Conservation (phyloP, 2,797 vertebrate species). For the Gambusia yucatana region DNA sequence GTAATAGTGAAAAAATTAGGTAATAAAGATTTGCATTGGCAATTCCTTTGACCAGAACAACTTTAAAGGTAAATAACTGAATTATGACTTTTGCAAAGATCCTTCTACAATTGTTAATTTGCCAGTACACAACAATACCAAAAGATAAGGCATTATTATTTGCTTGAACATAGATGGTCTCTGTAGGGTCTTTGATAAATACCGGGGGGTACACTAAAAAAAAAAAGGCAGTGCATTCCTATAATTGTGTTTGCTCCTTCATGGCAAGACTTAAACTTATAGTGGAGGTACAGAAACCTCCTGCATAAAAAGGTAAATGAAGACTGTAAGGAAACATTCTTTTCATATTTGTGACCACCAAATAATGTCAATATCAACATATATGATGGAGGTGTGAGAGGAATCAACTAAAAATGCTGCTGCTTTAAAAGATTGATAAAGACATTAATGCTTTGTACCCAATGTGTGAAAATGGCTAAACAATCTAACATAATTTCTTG, state of each 20-base stretch:
- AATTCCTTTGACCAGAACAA: neutral
- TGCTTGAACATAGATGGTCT: neutral
- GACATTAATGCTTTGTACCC: constrained; percentile 1
- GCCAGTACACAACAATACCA: neutral
- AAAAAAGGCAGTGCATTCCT: neutral
- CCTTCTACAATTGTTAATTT: neutral
- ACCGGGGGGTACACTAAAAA: neutral
- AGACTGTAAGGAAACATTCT: neutral
- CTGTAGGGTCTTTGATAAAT: neutral
- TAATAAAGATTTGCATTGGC: neutral
- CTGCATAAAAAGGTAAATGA: neutral
- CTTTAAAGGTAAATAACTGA: neutral
- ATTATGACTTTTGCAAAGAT: neutral
- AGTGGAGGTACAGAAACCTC: neutral
- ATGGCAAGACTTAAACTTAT: neutral
- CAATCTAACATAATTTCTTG: constrained; percentile 35
- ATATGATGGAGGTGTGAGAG: neutral
- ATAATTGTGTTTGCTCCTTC: no score
- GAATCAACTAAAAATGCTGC: neutral
- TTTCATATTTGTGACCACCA: neutral
- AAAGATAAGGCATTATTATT: neutral
- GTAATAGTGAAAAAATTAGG: neutral
- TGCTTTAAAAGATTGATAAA: constrained; percentile 11
- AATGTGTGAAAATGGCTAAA: constrained; percentile 13
- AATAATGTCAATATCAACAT: neutral